A percentile compares a stretch with the other conserved stretches of the same genome.
Evolutionary conservation across 2,888 invertebrate genomes (phyloP).

Genomic region (Druceiella hillmani): DNA sequence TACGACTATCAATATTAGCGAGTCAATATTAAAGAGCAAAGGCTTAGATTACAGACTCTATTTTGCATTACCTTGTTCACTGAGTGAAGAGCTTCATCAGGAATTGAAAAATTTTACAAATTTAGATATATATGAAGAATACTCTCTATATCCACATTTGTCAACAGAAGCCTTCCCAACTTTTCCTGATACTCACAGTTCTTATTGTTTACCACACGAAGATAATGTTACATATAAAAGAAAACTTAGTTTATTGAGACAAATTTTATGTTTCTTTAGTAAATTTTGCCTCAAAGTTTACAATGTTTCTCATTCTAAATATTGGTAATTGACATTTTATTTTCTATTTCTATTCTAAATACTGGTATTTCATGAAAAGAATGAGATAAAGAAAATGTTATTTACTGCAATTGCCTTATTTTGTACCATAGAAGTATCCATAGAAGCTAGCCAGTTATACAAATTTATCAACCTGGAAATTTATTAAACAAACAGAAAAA

Average conservation of each 20-base stretch:
- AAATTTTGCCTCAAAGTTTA: slow-evolving; percentile 44
- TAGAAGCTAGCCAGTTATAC: too few species aligned
- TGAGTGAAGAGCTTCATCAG: slow-evolving; percentile 52
- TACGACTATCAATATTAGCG: slow-evolving; percentile 52
- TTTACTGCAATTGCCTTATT: too few species aligned
- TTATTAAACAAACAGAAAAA: too few species aligned
- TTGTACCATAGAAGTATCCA: too few species aligned
- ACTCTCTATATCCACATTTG: slow-evolving; percentile 69
- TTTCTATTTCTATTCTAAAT: too few species aligned
- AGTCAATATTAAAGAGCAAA: slow-evolving; percentile 45
- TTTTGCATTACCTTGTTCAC: slow-evolving; percentile 64
- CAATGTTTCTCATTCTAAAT: too few species aligned
- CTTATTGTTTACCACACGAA: slow-evolving; percentile 8
- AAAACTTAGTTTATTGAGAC: slow-evolving; percentile 10
- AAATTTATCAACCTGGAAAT: too few species aligned
- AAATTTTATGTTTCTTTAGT: slow-evolving; percentile 34
- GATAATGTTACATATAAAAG: slow-evolving; percentile 33
- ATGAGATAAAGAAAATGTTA: too few species aligned
- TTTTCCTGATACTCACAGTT: slow-evolving; percentile 32
- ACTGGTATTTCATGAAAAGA: too few species aligned
- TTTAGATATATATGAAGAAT: slow-evolving; percentile 46
- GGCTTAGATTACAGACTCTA: slow-evolving; percentile 61
- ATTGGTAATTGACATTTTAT: too few species aligned
- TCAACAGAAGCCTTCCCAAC: slow-evolving; percentile 69
- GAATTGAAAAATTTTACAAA: slow-evolving; percentile 38